Evolutionary conservation across 2,113 vertebrate species (phyloP).

Genomic region (human (Homo sapiens)): GRCh38 chr3:15015501-15016000

Average conservation of each 20-base stretch:
- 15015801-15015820: neutral
- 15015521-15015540: neutral
- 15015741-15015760: neutral
- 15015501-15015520: neutral
- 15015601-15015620: neutral
- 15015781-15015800: neutral
- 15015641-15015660: neutral
- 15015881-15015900: too few relatives aligned
- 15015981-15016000: too few relatives aligned
- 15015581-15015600: neutral
- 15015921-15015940: too few relatives aligned
- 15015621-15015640: neutral
- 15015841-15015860: too few relatives aligned
- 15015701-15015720: neutral
- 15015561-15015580: rapidly evolving
- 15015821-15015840: too few relatives aligned
- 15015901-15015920: too few relatives aligned
- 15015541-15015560: neutral
- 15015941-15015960: too few relatives aligned
- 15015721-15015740: neutral
- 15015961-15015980: too few relatives aligned
- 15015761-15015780: neutral
- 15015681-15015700: neutral
- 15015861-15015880: too few relatives aligned
- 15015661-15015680: neutral